These are phyloP conservation scores for Lasius fuliginosus DNA, from an alignment of 2,888 invertebrate genomes.

Conservation along the genomic window DNA sequence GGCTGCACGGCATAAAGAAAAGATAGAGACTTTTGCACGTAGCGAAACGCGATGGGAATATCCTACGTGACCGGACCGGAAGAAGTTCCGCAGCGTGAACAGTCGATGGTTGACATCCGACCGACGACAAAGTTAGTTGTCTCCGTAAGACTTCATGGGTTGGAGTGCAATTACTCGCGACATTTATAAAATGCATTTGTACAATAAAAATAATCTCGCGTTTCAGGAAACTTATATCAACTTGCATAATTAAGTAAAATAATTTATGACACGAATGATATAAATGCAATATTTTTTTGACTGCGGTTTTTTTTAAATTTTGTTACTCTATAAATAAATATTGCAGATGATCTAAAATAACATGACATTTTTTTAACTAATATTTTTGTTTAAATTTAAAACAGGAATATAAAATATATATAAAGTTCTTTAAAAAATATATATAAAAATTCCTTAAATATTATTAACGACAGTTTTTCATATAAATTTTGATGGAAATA, in stretches of 20 bases:
- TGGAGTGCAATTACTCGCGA: slow-evolving; percentile 12
- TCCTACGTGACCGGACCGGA: slow-evolving; percentile 78
- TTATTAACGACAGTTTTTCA: neutral
- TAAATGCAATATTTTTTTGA: neutral
- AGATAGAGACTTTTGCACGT: slow-evolving; percentile 35
- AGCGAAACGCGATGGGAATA: slow-evolving; percentile 78
- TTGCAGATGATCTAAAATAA: neutral
- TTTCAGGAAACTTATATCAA: neutral
- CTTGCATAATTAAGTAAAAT: neutral
- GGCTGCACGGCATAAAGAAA: slow-evolving; percentile 48
- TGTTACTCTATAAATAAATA: neutral
- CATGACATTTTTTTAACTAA: neutral
- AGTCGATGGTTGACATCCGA: slow-evolving; percentile 68
- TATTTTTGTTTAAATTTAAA: neutral
- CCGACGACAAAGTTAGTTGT: slow-evolving; percentile 49
- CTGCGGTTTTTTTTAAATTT: neutral
- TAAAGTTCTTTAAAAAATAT: slow-evolving; percentile 6
- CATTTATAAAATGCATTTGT: slow-evolving; percentile 20
- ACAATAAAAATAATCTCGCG: slow-evolving; percentile 10
- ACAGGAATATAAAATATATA: neutral
- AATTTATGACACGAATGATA: slow-evolving; percentile 7
- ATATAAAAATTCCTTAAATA: neutral
- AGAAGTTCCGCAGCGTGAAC: slow-evolving; percentile 80
- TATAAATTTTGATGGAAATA: neutral
- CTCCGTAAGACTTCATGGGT: slow-evolving; percentile 29